These are phyloP conservation scores for Lophotis ruficrista DNA, from an alignment of 2,113 vertebrate species.

Conservation along the genomic window DNA sequence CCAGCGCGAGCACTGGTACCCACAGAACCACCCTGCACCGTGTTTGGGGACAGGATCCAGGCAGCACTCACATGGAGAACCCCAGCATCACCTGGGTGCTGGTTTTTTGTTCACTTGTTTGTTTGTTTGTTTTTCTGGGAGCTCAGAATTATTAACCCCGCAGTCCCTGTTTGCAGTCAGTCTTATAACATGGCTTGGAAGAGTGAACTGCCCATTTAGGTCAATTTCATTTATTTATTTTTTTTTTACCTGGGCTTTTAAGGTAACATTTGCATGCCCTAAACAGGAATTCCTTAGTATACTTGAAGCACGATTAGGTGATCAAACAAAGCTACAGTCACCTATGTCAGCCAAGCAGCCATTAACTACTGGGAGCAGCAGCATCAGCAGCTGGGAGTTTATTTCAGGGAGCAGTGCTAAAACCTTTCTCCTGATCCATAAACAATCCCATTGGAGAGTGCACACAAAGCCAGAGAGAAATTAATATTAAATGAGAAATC, in stretches of 20 bases:
- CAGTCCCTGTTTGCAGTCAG: background rate
- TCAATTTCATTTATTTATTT: background rate
- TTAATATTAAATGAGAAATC: background rate
- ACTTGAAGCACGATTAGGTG: constrained; percentile 19
- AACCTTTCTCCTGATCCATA: background rate
- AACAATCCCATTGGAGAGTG: background rate
- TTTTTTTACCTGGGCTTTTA: background rate
- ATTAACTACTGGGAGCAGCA: constrained; percentile 15
- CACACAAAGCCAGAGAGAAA: background rate
- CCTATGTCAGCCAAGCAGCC: background rate
- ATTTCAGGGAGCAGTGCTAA: background rate
- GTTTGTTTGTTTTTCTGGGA: background rate
- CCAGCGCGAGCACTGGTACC: background rate
- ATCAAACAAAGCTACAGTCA: background rate
- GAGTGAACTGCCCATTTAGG: background rate
- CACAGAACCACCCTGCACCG: rapidly evolving
- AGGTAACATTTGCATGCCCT: constrained; percentile 30
- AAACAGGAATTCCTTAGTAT: background rate
- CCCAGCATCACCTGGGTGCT: background rate
- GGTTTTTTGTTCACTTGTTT: background rate
- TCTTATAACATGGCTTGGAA: background rate
- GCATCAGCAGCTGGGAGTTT: background rate
- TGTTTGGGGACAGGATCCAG: rapidly evolving
- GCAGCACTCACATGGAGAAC: background rate
- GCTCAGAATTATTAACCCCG: background rate